Conservation (phyloP, 2,888 invertebrate genomes). For the Oscheius sp. region DNA sequence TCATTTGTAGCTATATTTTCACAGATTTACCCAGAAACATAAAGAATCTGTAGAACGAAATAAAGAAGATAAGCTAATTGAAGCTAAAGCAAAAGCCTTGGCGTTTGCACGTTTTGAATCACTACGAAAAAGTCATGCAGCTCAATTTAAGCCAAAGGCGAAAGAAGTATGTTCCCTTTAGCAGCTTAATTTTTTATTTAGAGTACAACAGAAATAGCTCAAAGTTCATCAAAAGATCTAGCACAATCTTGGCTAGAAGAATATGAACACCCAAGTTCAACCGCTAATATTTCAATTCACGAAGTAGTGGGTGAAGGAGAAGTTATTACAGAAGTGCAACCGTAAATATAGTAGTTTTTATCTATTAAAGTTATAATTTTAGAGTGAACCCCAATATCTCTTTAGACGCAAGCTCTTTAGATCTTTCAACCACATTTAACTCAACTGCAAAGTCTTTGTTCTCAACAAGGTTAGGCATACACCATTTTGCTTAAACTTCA, state of each 20-base stretch:
- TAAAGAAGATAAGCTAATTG: constrained; percentile 1
- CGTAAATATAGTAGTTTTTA: not conserved
- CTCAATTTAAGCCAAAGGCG: not conserved
- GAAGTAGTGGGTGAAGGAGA: constrained; percentile 6
- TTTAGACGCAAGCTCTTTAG: not conserved
- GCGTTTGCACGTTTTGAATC: not conserved
- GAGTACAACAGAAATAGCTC: not conserved
- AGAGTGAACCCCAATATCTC: not conserved
- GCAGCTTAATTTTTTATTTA: not conserved
- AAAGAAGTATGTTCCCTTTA: not conserved
- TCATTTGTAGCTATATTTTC: not conserved
- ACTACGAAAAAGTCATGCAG: not conserved
- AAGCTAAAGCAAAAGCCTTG: not conserved
- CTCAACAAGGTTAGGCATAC: not conserved
- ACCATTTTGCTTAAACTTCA: not conserved
- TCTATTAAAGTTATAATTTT: not conserved
- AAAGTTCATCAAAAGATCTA: not conserved
- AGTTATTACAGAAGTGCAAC: not conserved
- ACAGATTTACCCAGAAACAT: constrained; percentile 1
- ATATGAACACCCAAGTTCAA: constrained; percentile 25
- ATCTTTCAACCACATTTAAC: not conserved
- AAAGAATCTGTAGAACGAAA: not conserved
- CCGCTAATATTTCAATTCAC: constrained; percentile 25
- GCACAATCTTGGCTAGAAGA: constrained; percentile 24
- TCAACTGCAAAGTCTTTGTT: constrained; percentile 15